phyloP scores from a whole-genome alignment of 2,888 invertebrate genomes.

The Amiota communis region DNA sequence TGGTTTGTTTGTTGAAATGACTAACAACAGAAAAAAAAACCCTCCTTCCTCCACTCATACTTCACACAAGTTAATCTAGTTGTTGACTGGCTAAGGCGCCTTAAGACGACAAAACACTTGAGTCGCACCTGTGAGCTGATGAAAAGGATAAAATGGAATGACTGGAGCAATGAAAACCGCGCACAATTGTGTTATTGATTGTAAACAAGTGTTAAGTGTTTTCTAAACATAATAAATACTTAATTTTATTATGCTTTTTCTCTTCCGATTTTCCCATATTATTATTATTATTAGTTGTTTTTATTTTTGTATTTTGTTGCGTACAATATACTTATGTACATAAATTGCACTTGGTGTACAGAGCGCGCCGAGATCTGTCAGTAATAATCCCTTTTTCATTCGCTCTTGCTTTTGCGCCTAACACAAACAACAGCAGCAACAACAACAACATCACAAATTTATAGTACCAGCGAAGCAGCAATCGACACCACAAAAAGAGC shows the following conservation, averaged over 20 bases:
- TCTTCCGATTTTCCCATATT: constrained; percentile 35
- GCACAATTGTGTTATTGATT: constrained; percentile 36
- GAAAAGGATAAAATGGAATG: not conserved
- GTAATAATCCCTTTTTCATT: not conserved
- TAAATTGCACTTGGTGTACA: constrained; percentile 59
- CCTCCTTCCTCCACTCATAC: no score
- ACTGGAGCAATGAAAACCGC: not conserved
- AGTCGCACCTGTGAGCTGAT: constrained; percentile 4
- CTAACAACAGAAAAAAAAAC: no score
- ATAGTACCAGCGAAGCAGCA: not conserved
- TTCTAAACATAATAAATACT: constrained; percentile 62
- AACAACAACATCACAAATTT: no score
- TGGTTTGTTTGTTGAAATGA: no score
- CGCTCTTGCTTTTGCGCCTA: constrained; percentile 34
- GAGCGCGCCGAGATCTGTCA: constrained; percentile 47
- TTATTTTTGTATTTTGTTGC: constrained; percentile 36
- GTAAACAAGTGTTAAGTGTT: constrained; percentile 45
- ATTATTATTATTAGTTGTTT: constrained; percentile 38
- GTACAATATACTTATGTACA: constrained; percentile 52
- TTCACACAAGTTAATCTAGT: not conserved
- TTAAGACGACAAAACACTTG: not conserved
- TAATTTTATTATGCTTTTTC: constrained; percentile 53
- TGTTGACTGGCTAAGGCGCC: not conserved
- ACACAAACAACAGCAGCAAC: constrained; percentile 40
- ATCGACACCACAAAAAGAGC: not conserved